Conservation (phyloP, 1,140 invertebrate genomes). For the Aethina tumida region DNA sequence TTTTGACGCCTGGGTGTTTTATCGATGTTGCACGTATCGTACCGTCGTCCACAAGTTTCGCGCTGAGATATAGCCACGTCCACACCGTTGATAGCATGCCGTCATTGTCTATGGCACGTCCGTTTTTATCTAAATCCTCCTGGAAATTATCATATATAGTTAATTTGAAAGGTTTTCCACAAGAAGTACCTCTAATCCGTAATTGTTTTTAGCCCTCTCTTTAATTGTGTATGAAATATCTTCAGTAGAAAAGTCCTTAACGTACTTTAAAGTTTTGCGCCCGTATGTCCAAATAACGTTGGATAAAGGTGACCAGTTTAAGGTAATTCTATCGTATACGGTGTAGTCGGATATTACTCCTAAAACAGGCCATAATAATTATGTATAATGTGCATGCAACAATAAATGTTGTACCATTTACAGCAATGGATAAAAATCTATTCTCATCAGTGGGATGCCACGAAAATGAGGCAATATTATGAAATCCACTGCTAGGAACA, state of each 20-base stretch:
- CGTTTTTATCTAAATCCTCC: constrained; percentile 53
- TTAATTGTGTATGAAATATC: constrained; percentile 70
- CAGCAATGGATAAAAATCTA: constrained; percentile 57
- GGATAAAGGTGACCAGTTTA: constrained; percentile 64
- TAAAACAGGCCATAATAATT: constrained; percentile 26
- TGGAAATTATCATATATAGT: constrained; percentile 29
- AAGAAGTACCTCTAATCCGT: constrained; percentile 71
- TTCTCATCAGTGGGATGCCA: constrained; percentile 78
- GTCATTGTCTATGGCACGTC: constrained; percentile 54
- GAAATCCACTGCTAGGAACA: constrained; percentile 41
- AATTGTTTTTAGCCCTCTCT: constrained; percentile 57
- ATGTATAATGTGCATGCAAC: not conserved
- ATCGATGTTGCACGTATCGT: constrained; percentile 40
- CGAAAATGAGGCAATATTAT: constrained; percentile 58
- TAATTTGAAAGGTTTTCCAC: no score
- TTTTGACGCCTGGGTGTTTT: constrained; percentile 61
- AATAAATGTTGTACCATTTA: constrained; percentile 39
- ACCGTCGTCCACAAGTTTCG: constrained; percentile 56
- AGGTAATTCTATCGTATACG: constrained; percentile 70
- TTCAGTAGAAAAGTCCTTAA: constrained; percentile 35
- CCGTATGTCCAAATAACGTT: constrained; percentile 66
- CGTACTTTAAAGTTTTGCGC: constrained; percentile 52
- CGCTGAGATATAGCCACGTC: constrained; percentile 66
- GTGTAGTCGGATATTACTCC: constrained; percentile 57
- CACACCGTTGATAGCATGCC: constrained; percentile 54